These are phyloP conservation scores for Micrasema longulum DNA, from an alignment of 1,140 invertebrate genomes.

Conservation along the genomic window DNA sequence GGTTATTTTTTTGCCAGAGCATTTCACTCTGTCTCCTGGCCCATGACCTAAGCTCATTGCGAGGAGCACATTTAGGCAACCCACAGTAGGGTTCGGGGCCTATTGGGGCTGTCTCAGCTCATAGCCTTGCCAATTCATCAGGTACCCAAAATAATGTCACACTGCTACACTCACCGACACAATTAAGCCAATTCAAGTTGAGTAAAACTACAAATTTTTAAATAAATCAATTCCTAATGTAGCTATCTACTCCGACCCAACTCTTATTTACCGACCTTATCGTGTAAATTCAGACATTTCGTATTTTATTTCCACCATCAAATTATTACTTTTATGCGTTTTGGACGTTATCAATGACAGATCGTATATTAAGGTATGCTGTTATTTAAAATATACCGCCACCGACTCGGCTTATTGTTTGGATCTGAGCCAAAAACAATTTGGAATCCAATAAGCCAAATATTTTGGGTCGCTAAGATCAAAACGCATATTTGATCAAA, in stretches of 20 bases:
- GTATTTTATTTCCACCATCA: background rate
- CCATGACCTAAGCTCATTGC: too few relatives aligned
- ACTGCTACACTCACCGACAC: too few relatives aligned
- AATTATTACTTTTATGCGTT: background rate
- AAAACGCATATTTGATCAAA: too few relatives aligned
- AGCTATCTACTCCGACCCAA: background rate
- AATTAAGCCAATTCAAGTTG: background rate
- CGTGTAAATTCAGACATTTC: background rate
- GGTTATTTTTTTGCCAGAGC: too few relatives aligned
- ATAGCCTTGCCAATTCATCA: too few relatives aligned
- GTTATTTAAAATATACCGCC: background rate
- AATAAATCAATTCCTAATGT: background rate
- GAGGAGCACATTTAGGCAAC: too few relatives aligned
- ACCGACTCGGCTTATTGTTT: background rate
- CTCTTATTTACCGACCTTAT: background rate
- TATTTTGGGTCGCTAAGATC: constrained; percentile 1
- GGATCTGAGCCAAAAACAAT: constrained; percentile 4
- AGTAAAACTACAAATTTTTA: background rate
- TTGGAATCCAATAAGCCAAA: constrained; percentile 7
- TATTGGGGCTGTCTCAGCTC: too few relatives aligned
- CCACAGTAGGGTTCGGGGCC: too few relatives aligned
- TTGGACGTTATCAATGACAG: background rate
- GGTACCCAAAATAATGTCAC: background rate
- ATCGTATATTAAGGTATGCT: background rate
- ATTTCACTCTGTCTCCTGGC: too few relatives aligned